Percentiles rank a stretch among this genome's conserved stretches.
Conservation (phyloP, 2,888 invertebrate genomes). For the Agrochola lota region DNA sequence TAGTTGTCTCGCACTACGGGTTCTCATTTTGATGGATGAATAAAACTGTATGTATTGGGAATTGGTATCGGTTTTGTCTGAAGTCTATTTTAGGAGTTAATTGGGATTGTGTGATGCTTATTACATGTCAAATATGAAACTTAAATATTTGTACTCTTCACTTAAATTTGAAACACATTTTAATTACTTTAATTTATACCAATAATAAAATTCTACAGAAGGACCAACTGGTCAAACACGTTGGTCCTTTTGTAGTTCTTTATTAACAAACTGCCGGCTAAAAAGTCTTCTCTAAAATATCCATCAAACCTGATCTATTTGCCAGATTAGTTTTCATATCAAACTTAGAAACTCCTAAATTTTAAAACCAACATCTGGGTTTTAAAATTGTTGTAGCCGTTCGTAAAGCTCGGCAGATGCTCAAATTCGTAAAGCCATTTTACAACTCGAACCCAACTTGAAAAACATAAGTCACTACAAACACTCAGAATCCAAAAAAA, state of each 20-base stretch:
- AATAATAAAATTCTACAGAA: neutral
- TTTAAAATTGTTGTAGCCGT: neutral
- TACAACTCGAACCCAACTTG: conserved; percentile 19
- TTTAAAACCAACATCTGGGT: conserved; percentile 5
- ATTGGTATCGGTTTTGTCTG: neutral
- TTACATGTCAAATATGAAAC: neutral
- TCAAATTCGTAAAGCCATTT: conserved; percentile 12
- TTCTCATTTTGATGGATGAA: conserved; percentile 24
- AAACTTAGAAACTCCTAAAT: neutral
- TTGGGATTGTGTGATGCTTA: neutral
- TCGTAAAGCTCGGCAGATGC: neutral
- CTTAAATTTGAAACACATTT: too few species aligned
- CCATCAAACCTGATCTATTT: neutral
- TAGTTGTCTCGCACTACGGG: conserved; percentile 9
- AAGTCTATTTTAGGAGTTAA: neutral
- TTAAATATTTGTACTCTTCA: neutral
- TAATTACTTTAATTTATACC: neutral
- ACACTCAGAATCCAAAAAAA: conserved; percentile 41
- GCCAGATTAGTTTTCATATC: neutral
- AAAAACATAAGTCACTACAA: conserved; percentile 37
- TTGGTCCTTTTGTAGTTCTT: too few species aligned
- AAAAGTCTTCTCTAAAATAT: neutral
- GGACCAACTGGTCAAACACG: neutral
- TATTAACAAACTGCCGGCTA: neutral
- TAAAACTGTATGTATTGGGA: conserved; percentile 7